These are phyloP conservation scores for Hipparchia sbordonii DNA, from an alignment of 2,888 invertebrate species.

Conservation along the genomic window DNA sequence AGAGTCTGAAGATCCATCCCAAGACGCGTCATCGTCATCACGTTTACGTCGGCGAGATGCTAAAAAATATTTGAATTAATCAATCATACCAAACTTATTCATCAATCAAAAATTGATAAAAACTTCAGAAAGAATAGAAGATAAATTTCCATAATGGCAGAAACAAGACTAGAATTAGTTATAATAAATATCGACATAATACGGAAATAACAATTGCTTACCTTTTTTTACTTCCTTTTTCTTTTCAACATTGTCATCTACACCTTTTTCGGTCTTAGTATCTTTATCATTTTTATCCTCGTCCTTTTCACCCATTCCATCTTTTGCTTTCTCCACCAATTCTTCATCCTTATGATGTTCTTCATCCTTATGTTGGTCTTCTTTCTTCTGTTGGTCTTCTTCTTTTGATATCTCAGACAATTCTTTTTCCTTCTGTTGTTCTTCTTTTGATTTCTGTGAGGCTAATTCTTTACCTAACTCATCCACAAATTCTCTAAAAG, in stretches of 20 bases:
- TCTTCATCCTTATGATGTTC: conserved; percentile 53
- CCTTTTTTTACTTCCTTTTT: conserved; percentile 34
- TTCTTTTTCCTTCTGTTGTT: conserved; percentile 65
- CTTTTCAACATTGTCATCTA: conserved; percentile 23
- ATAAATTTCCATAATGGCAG: not conserved
- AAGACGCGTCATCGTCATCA: conserved; percentile 82
- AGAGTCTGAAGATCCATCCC: conserved; percentile 82
- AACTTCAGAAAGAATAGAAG: not conserved
- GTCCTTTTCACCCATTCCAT: conserved; percentile 46
- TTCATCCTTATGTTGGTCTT: conserved; percentile 64
- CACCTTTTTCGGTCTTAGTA: conserved; percentile 2
- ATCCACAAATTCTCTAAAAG: conserved; percentile 88
- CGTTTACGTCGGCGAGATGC: conserved; percentile 51
- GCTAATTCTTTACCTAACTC: conserved; percentile 85
- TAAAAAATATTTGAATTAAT: not conserved
- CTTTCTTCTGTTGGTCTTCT: conserved; percentile 68
- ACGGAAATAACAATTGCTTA: not conserved
- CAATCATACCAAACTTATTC: not conserved
- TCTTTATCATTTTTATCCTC: conserved; percentile 15
- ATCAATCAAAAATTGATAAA: not conserved
- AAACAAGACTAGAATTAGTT: not conserved
- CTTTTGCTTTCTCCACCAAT: conserved; percentile 56
- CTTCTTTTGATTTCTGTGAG: conserved; percentile 82
- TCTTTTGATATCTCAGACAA: conserved; percentile 58
- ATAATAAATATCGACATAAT: no score